phyloP scores from a whole-genome alignment of 2,888 invertebrate genomes.

The Sisyra nigra region DNA sequence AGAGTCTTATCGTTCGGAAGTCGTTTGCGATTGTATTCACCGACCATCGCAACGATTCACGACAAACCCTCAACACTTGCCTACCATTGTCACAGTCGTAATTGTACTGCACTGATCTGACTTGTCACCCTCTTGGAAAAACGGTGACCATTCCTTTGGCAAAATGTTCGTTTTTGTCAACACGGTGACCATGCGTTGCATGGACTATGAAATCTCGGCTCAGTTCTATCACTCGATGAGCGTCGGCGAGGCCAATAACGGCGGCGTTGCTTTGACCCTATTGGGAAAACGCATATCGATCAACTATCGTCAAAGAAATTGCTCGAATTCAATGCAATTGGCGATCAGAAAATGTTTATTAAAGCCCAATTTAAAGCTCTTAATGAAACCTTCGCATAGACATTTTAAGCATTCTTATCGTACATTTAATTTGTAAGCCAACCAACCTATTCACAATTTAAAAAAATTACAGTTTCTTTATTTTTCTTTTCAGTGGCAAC shows the following conservation, averaged over 20 bases:
- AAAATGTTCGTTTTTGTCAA: conserved; percentile 23
- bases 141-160: neutral
- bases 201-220: conserved; percentile 26
- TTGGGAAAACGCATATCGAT: conserved; percentile 15
- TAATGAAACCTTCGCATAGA: conserved; percentile 22
- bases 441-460: too few relatives aligned
- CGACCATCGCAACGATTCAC: too few relatives aligned
- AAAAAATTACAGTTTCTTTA: too few relatives aligned
- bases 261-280: conserved; percentile 11
- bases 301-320: conserved; percentile 7
- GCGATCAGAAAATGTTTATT: conserved; percentile 18
- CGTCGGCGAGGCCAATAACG: neutral
- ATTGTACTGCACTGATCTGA: conserved; percentile 22
- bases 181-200: conserved; percentile 28
- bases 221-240: conserved; percentile 27
- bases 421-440: conserved; percentile 24
- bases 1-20: conserved; percentile 16
- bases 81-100: conserved; percentile 24
- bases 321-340: too few relatives aligned
- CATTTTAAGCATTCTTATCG: conserved; percentile 24
- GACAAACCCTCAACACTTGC: conserved; percentile 9
- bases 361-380: conserved; percentile 19
- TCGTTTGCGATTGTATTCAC: conserved; percentile 15
- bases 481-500: too few relatives aligned
- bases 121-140: too few relatives aligned